These are phyloP conservation scores for Mythimna lalbum DNA, from an alignment of 2,888 invertebrate genomes.

Conservation along the genomic window DNA sequence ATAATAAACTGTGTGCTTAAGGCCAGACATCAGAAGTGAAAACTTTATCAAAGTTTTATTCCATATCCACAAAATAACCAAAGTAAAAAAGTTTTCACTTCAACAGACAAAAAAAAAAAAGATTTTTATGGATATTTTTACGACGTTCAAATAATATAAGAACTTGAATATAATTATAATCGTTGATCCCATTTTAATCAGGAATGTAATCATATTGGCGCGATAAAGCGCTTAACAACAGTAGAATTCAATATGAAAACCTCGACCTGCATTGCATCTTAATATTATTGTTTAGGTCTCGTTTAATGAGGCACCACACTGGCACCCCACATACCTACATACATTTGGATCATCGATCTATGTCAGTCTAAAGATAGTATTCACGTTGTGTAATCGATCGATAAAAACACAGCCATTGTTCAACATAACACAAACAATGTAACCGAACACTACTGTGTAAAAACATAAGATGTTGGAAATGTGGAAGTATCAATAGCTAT, in stretches of 20 bases:
- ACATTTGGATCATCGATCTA: slow-evolving; percentile 20
- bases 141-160: too few relatives aligned
- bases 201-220: too few relatives aligned
- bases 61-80: too few relatives aligned
- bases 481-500: slow-evolving; percentile 74
- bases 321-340: background rate
- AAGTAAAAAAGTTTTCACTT: too few relatives aligned
- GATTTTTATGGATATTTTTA: too few relatives aligned
- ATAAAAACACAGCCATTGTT: slow-evolving; percentile 81
- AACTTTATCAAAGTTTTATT: too few relatives aligned
- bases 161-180: background rate
- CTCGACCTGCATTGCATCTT: background rate
- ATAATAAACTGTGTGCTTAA: too few relatives aligned
- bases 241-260: background rate
- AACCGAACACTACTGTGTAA: slow-evolving; percentile 70
- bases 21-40: too few relatives aligned
- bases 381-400: slow-evolving; percentile 74
- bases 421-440: slow-evolving; percentile 77
- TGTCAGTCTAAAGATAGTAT: slow-evolving; percentile 22
- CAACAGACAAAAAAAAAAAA: too few relatives aligned
- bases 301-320: background rate
- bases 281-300: background rate
- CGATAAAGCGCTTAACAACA: too few relatives aligned
- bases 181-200: background rate
- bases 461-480: slow-evolving; percentile 79